Evolutionary conservation across 1,140 invertebrate species (phyloP), one percentile per base, ranked within the genome.

Genomic region (Drosophila obscura): DNA sequence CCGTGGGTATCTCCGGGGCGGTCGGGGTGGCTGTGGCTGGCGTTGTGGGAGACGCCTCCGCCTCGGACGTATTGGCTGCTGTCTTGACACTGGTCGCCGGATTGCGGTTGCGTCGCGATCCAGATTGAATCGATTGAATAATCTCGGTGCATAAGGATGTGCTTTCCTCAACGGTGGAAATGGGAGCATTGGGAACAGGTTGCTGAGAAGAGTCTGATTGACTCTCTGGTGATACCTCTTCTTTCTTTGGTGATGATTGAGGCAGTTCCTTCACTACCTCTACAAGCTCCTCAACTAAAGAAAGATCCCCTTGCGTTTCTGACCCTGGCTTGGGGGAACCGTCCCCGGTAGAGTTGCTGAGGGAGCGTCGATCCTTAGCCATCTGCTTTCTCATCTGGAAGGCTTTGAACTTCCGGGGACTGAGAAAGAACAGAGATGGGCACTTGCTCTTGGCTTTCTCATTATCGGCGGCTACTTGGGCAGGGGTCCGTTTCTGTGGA

Each of bases 361-460:
- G 67, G 8, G 89, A 75, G 5, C 90, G 77, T 1, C 89, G 67
- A 13, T 89, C 88, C 35, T 82, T 85, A 5, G 76, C 84, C 7
- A n/a, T n/a, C n/a, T 76, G 62, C 15, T 88, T 88, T 8, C 79
- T 73, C 6, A 72, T 6, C 35, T 78, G 61, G 0, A 82, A 87
- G 0, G 69, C 58, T 49, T 87, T 85, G 19, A 53, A 87, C 6
- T 85, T 74, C 1, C 78, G 66, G 1, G 82, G 82, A 24, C 46
- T 68, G 0, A 8, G 52, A 22, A 82, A 16, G 0, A 50, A 46
- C 0, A 61, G 6, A 0, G 65, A 55, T 6, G 43, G 61, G 0
- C 62, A 53, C 26, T 65, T 78, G 4, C 75, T 28, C 24, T 53
- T 61, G 8, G 5, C 28, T 5, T 24, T 49, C 0, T 45, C 2